These are phyloP conservation scores for Lepisosteus oculatus DNA, from an alignment of 2,113 vertebrate species.

Conservation along the genomic window DNA sequence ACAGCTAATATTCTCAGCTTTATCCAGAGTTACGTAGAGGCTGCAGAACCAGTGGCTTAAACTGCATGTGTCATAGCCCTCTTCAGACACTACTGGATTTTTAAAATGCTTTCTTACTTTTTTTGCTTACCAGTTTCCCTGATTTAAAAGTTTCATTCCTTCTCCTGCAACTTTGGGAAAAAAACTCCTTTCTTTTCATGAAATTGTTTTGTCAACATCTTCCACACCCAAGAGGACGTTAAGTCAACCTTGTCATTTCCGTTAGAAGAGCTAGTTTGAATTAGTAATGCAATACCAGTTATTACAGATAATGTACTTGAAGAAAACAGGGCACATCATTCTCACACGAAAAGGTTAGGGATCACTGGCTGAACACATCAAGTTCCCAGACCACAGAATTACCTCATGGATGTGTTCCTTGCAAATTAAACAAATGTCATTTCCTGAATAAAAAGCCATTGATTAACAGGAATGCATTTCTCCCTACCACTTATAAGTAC, in stretches of 20 bases:
- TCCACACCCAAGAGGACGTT: too few species aligned
- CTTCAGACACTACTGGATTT: not conserved
- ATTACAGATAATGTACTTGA: too few species aligned
- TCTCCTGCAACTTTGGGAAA: too few species aligned
- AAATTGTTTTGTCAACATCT: too few species aligned
- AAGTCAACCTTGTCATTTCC: too few species aligned
- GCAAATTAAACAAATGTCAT: not conserved
- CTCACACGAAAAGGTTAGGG: not conserved
- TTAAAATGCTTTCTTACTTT: not conserved
- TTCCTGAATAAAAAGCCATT: conserved; percentile 5
- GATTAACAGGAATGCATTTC: not conserved
- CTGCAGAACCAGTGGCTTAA: not conserved
- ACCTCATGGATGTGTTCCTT: not conserved
- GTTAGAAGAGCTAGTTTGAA: too few species aligned
- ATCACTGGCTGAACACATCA: not conserved
- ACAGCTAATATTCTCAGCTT: not conserved
- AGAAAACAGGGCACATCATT: too few species aligned
- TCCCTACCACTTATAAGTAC: not conserved
- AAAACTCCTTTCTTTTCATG: too few species aligned
- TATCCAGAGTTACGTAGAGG: not conserved
- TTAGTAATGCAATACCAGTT: too few species aligned
- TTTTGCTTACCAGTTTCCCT: too few species aligned
- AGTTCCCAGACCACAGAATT: not conserved
- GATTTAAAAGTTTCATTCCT: too few species aligned
- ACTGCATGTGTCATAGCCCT: not conserved